These are phyloP conservation scores for Origma solitaria DNA, from an alignment of 2,113 vertebrate species.

Conservation along the genomic window DNA sequence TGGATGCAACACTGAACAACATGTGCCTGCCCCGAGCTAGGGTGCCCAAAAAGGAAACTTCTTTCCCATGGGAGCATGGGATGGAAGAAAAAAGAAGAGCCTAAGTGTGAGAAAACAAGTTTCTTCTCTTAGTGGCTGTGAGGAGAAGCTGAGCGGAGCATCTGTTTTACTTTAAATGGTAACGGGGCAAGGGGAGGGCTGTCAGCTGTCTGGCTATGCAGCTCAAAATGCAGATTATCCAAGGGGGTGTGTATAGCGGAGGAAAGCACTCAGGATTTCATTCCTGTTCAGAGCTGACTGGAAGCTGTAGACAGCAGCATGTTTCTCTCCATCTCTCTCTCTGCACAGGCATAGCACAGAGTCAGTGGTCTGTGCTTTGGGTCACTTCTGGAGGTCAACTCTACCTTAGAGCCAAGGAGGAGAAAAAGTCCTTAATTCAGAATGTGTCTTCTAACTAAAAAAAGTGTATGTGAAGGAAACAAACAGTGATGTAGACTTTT, in stretches of 20 bases:
- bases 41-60: neutral
- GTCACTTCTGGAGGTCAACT: neutral
- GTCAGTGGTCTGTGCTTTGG: rapidly evolving
- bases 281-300: neutral
- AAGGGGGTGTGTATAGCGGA: neutral
- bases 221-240: constrained; percentile 15
- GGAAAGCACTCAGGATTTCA: neutral
- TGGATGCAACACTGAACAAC: neutral
- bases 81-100: neutral
- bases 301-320: neutral
- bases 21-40: neutral
- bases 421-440: neutral
- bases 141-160: neutral
- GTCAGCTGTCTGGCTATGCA: neutral
- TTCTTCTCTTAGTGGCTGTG: neutral
- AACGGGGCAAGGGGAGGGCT: neutral
- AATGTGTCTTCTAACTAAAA: neutral
- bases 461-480: neutral
- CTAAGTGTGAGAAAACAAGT: neutral
- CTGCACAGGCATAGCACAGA: rapidly evolving
- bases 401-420: neutral
- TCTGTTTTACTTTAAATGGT: constrained; percentile 60
- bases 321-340: rapidly evolving
- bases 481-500: neutral
- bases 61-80: neutral